Evolutionary conservation across 2,797 vertebrate genomes (phyloP).

Genomic region (Enteromius anoplus): DNA sequence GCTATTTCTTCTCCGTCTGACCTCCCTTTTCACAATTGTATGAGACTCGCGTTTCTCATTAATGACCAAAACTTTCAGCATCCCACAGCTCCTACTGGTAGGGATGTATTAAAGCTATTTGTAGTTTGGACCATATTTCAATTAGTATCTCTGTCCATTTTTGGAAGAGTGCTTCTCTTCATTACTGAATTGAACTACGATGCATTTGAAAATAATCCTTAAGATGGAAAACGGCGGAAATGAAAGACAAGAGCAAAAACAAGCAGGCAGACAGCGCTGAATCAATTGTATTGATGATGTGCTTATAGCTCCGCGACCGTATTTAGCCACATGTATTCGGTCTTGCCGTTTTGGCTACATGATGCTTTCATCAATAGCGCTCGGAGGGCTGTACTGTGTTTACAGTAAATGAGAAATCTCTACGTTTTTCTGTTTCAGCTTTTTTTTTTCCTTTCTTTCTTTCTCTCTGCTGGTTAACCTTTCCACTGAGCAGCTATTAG

Average conservation of each 20-base stretch:
- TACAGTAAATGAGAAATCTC: constrained; percentile 46
- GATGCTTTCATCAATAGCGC: constrained; percentile 41
- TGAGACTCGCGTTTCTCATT: constrained; percentile 45
- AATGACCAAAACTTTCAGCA: constrained; percentile 14
- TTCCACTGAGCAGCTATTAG: constrained; percentile 10
- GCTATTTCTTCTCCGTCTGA: constrained; percentile 28
- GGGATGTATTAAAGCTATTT: constrained; percentile 26
- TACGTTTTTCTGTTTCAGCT: constrained; percentile 19
- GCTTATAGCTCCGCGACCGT: constrained; percentile 38
- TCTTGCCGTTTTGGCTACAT: constrained; percentile 45
- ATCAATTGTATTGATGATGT: constrained; percentile 54
- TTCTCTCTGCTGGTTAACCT: constrained; percentile 20
- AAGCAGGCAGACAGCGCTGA: constrained; percentile 31
- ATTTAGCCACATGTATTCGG: constrained; percentile 45
- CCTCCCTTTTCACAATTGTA: constrained; percentile 32
- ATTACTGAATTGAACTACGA: neutral
- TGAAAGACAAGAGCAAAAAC: constrained; percentile 31
- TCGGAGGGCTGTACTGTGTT: constrained; percentile 38
- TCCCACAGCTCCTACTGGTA: constrained; percentile 14
- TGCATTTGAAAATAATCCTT: constrained; percentile 30
- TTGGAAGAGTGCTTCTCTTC: constrained; percentile 22
- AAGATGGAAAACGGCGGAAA: constrained; percentile 20
- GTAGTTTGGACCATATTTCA: constrained; percentile 1
- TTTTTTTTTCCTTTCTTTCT: neutral
- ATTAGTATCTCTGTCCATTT: neutral